phyloP scores from a whole-genome alignment of 2,113 vertebrate genomes.

The Calyptomena viridis region DNA sequence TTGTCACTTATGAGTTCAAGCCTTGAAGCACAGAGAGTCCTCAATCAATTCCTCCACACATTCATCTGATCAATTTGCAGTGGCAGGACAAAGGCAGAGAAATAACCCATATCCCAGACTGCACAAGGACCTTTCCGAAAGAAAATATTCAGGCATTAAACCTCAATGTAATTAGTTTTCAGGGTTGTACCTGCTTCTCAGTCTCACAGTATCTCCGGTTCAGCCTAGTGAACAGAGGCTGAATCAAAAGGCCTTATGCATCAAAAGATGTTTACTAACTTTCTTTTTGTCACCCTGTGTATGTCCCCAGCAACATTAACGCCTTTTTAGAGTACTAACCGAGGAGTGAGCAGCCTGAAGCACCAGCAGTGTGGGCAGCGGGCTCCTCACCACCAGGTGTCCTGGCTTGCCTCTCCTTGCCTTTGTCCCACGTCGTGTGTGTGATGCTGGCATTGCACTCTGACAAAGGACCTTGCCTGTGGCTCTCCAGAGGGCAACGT shows the following conservation, averaged over 20 bases:
- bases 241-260: neutral
- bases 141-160: neutral
- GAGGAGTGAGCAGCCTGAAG: neutral
- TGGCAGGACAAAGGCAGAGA: neutral
- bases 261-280: neutral
- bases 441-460: neutral
- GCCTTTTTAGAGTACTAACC: neutral
- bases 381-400: neutral
- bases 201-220: neutral
- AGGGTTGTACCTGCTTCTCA: neutral
- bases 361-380: neutral
- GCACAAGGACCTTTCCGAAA: neutral
- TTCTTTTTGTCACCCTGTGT: neutral
- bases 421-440: neutral
- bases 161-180: neutral
- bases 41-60: slow-evolving; percentile 1
- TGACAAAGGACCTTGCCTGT: neutral
- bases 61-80: neutral
- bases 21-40: neutral
- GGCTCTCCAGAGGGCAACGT: neutral
- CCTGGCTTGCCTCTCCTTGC: neutral
- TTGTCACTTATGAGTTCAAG: neutral
- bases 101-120: neutral
- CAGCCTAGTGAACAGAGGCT: neutral
- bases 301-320: neutral